Evolutionary conservation across 2,113 vertebrate species (phyloP).

Genomic region (Misgurnus mizolepis): DNA sequence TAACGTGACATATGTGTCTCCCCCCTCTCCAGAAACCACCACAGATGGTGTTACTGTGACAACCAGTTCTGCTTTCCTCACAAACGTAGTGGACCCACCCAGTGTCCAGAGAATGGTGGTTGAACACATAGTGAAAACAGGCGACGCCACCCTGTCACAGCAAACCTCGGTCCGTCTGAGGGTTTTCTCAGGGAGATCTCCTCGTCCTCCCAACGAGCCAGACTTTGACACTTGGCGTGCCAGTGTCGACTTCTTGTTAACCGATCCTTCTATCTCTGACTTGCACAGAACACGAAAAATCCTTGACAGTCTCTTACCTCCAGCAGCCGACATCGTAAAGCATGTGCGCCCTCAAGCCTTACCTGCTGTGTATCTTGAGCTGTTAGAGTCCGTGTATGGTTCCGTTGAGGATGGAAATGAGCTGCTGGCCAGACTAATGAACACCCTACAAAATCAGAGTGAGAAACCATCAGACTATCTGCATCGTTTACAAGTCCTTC

Average conservation of each 20-base stretch:
- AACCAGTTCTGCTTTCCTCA: not conserved
- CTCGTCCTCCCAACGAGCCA: not conserved
- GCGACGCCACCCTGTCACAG: not conserved
- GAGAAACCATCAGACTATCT: slow-evolving; percentile 2
- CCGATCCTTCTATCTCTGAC: slow-evolving; percentile 11
- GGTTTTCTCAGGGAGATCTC: slow-evolving; percentile 37
- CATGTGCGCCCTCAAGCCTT: too few relatives aligned
- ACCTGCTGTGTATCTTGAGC: too few relatives aligned
- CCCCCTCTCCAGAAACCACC: not conserved
- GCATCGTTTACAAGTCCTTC: not conserved
- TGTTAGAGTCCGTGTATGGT: slow-evolving; percentile 4
- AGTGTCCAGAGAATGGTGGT: slow-evolving; percentile 19
- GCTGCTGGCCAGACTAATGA: too few relatives aligned
- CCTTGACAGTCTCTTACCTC: not conserved
- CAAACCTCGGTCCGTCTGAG: not conserved
- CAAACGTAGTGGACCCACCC: not conserved
- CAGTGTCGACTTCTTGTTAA: slow-evolving; percentile 22
- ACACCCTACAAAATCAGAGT: not conserved
- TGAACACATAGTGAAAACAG: slow-evolving; percentile 27
- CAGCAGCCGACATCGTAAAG: too few relatives aligned
- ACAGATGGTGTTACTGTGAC: not conserved
- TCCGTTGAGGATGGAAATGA: slow-evolving; percentile 9
- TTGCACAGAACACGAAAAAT: not conserved
- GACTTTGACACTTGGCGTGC: slow-evolving; percentile 26
- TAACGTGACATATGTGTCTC: too few relatives aligned